Evolutionary conservation across 2,888 invertebrate genomes (phyloP), one percentile per base, ranked within the genome.

Genomic region (Oscheius sp.): DNA sequence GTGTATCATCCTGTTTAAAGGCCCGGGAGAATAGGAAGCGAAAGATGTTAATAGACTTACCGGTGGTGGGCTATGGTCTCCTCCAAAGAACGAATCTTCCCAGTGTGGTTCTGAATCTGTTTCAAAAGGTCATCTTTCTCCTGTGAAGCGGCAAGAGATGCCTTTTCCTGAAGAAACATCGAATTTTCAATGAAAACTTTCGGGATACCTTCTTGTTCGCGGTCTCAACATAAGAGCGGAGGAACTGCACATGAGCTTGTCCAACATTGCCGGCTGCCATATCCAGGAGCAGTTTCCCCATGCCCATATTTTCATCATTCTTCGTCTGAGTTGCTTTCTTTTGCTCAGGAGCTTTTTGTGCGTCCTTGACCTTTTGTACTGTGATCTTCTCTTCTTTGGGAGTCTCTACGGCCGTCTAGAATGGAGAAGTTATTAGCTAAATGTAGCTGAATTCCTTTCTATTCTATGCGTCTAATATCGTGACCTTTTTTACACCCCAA

Each of bases 151-250:
- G 61, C 41, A 9, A 13, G 1, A 18, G 13, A 9, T 12, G 61
- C 61, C 12, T 61, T 61, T 18, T 61, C 61, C 61, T 61, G n/a
- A 61, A 43, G 13, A 58, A 13, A n/a, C 43, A 18, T 18, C 41
- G 18, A 9, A 18, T 43, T 18, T 43, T 18, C 7, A 43, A 41
- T n/a, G 18, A 43, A n/a, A n/a, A n/a, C n/a, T n/a, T n/a, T n/a
- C n/a, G n/a, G n/a, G n/a, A n/a, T 43, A 61, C 61, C 61, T 61
- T 61, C n/a, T 61, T 61, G 9, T 61, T 41, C 12, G 12, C 23
- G 6, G 41, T 61, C 12, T 61, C 61, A 12, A 61, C 12, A 23
- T 43, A 61, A 13, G n/a, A 41, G 5, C 23, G 35, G 43, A 61
- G 25, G 21, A 43, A 61, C 21, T 61, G 61, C 3, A 61, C 45